phyloP scores from a whole-genome alignment of 2,113 vertebrate genomes.

The Microcebus tavaratra region DNA sequence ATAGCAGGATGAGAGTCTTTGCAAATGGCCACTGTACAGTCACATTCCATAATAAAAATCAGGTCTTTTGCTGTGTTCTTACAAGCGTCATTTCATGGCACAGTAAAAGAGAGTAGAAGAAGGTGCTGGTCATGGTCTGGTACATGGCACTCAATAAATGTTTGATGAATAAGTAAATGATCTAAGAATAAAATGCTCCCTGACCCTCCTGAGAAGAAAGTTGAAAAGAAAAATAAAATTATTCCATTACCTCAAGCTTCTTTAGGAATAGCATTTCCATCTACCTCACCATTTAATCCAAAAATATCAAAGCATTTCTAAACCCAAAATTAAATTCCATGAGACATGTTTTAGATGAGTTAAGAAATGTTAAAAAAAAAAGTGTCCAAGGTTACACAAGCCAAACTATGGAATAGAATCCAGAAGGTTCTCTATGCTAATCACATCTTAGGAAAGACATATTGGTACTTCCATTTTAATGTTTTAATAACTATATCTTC shows the following conservation, averaged over 20 bases:
- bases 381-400: background rate
- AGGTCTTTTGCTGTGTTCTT: background rate
- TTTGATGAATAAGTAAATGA: conserved; percentile 9
- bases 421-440: background rate
- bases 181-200: conserved; percentile 34
- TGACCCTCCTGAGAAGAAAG: conserved; percentile 20
- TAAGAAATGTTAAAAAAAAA: conserved; percentile 18
- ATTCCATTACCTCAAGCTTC: background rate
- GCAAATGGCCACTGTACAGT: background rate
- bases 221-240: conserved; percentile 37
- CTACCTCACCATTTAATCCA: background rate
- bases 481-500: conserved; percentile 36
- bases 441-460: background rate
- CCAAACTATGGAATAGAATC: conserved; percentile 5
- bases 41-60: background rate
- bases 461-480: background rate
- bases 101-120: background rate
- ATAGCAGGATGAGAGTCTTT: background rate
- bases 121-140: background rate
- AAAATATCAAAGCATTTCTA: conserved; percentile 48
- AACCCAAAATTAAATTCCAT: conserved; percentile 36
- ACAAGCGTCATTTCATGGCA: background rate
- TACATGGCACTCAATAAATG: background rate
- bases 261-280: conserved; percentile 37
- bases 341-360: background rate